Evolutionary conservation across 2,113 vertebrate species (phyloP).

Genomic region (Kryptolebias marmoratus): DNA sequence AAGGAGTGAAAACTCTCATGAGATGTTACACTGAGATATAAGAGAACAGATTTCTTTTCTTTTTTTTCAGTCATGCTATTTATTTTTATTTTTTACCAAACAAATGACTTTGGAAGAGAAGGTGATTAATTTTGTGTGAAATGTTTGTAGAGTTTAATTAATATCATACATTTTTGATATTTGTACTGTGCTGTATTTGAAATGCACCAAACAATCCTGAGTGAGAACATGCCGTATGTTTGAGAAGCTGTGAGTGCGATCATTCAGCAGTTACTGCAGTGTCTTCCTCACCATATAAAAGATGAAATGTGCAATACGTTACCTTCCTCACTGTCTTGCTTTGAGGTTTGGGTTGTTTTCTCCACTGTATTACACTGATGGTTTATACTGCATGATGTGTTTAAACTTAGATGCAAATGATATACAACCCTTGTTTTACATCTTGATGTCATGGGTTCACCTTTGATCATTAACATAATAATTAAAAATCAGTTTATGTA

Average conservation of each 20-base stretch:
- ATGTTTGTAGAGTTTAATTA: constrained; percentile 33
- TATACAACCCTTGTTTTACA: neutral
- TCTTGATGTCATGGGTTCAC: constrained; percentile 35
- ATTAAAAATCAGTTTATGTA: constrained; percentile 36
- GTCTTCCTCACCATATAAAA: constrained; percentile 49
- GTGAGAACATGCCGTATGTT: constrained; percentile 8
- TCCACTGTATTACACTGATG: constrained; percentile 25
- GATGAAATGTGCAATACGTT: constrained; percentile 26
- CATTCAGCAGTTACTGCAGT: constrained; percentile 32
- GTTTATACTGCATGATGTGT: constrained; percentile 60
- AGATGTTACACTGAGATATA: neutral
- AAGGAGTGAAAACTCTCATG: neutral
- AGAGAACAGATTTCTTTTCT: too few relatives aligned
- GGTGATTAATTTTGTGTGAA: neutral
- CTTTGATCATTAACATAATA: constrained; percentile 40
- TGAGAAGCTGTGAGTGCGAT: constrained; percentile 28
- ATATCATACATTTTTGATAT: constrained; percentile 23
- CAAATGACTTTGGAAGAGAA: constrained; percentile 20
- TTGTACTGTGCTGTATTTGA: constrained; percentile 30
- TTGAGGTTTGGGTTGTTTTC: constrained; percentile 14
- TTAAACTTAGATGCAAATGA: constrained; percentile 32
- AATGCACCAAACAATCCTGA: constrained; percentile 20
- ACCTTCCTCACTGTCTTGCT: neutral
- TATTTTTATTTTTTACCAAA: neutral
- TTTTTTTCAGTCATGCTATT: too few relatives aligned